These are phyloP conservation scores for Syngnathus acus DNA, from an alignment of 2,797 vertebrate species.

Conservation along the genomic window DNA sequence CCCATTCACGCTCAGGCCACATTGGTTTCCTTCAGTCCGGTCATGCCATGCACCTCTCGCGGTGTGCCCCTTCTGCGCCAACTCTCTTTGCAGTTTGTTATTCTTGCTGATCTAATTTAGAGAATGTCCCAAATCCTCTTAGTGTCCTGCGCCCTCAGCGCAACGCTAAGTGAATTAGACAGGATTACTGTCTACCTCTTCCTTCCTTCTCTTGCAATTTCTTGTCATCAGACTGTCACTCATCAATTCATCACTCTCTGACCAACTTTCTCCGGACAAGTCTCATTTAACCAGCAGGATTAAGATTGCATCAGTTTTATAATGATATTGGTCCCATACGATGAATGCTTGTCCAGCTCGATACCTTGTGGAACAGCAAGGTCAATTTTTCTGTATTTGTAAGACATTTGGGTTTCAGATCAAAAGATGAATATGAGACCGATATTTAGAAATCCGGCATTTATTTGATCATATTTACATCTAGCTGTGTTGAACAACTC, in stretches of 20 bases:
- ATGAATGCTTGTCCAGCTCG: slow-evolving; percentile 33
- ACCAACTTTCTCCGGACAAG: slow-evolving; percentile 40
- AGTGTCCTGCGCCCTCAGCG: slow-evolving; percentile 72
- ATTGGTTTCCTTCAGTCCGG: not conserved
- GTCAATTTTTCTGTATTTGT: too few species aligned
- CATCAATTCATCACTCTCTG: slow-evolving; percentile 30
- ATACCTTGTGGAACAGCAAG: slow-evolving; percentile 1
- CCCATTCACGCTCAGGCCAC: not conserved
- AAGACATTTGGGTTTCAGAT: too few species aligned
- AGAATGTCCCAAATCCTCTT: slow-evolving; percentile 86
- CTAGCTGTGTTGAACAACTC: too few species aligned
- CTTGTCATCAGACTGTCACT: slow-evolving; percentile 36
- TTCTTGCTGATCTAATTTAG: slow-evolving; percentile 85
- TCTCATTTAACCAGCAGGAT: slow-evolving; percentile 46
- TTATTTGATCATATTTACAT: too few species aligned
- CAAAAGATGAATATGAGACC: too few species aligned
- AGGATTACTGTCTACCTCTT: slow-evolving; percentile 71
- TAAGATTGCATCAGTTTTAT: slow-evolving; percentile 36
- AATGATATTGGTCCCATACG: slow-evolving; percentile 48
- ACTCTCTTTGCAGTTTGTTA: slow-evolving; percentile 69
- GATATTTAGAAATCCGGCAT: too few species aligned
- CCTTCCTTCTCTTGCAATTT: slow-evolving; percentile 38
- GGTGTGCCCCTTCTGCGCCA: slow-evolving; percentile 17
- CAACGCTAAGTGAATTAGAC: slow-evolving; percentile 79
- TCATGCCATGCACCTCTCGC: slow-evolving; percentile 19